Evolutionary conservation across 2,888 invertebrate species (phyloP), one percentile per base, ranked within the genome.

Genomic region (Brachylomia viminalis): DNA sequence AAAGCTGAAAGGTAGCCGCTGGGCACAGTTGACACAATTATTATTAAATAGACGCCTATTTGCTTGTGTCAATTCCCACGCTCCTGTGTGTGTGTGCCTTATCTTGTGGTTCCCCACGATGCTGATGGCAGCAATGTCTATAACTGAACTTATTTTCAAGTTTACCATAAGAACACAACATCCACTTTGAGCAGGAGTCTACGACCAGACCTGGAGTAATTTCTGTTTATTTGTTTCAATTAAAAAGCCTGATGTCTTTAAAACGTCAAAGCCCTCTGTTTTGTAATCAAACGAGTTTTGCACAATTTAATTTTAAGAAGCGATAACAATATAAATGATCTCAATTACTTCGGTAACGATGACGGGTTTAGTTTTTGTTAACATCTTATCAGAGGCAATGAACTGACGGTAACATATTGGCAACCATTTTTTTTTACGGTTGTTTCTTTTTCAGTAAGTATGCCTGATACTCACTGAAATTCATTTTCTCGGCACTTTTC

Each of bases 281-380:
- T 33, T 72, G n/a, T n/a, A 62, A 85, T 85, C 38, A 52, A 76
- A 82, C 76, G 20, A 49, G 82, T 82, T 82, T 78, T 58, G 13
- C 38, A 65, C 73, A 74, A 74, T 73, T 75, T 65, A 75, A 72
- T 86, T 72, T 75, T 69, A 71, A 83, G 67, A 49, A 71, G 61
- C 58, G 88, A 86, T 86, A 83, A 71, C 71, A 76, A 75, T 77
- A 84, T 80, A 76, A 88, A 84, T 78, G 68, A 67, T 87, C 77
- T 75, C 76, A 82, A 88, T 86, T 88, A 88, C n/a, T 78, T 30
- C 30, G 78, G 64, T 86, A 86, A 70, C 52, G 67, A 64, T 69
- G 62, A 77, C 70, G 45, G 77, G 47, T 81, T 73, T 83, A 73
- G 75, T 85, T 87, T 75, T 65, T 72, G 67, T 83, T 74, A 42